Evolutionary conservation across 2,888 invertebrate genomes (phyloP).

Genomic region (Anticlea derivata): DNA sequence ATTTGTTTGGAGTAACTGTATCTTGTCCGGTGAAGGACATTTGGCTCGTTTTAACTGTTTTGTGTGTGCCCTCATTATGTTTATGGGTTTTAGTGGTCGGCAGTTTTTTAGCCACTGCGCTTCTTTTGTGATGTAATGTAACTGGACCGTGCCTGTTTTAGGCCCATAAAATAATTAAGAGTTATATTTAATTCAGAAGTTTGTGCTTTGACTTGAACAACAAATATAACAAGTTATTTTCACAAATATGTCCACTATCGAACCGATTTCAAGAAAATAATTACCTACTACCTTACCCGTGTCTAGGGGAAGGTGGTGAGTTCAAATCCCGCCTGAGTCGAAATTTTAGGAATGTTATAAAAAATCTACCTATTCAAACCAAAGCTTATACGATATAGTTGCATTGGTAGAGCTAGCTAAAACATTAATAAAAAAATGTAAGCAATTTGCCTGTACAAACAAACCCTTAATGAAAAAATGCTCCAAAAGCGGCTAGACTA

Average conservation of each 20-base stretch:
- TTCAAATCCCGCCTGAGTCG: no score
- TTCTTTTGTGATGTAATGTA: slow-evolving; percentile 7
- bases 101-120: slow-evolving; percentile 14
- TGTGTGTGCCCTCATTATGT: slow-evolving; percentile 46
- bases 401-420: neutral
- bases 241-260: no score
- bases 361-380: no score
- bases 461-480: slow-evolving; percentile 12
- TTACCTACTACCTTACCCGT: no score
- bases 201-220: neutral
- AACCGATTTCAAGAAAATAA: no score
- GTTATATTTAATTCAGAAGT: neutral
- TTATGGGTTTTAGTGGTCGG: slow-evolving; percentile 16
- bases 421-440: neutral
- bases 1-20: slow-evolving; percentile 45
- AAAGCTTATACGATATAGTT: no score
- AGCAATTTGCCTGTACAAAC: slow-evolving; percentile 11
- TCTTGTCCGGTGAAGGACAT: slow-evolving; percentile 34
- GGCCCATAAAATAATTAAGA: neutral
- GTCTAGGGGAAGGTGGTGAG: no score
- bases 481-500: slow-evolving; percentile 19
- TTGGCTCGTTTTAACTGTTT: slow-evolving; percentile 51
- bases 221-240: no score
- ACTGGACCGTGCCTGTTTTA: neutral
- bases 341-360: no score